Percentiles rank a stretch among this genome's conserved stretches.
Evolutionary conservation across 1,140 invertebrate species (phyloP).

Genomic region (Cephus cinctus): DNA sequence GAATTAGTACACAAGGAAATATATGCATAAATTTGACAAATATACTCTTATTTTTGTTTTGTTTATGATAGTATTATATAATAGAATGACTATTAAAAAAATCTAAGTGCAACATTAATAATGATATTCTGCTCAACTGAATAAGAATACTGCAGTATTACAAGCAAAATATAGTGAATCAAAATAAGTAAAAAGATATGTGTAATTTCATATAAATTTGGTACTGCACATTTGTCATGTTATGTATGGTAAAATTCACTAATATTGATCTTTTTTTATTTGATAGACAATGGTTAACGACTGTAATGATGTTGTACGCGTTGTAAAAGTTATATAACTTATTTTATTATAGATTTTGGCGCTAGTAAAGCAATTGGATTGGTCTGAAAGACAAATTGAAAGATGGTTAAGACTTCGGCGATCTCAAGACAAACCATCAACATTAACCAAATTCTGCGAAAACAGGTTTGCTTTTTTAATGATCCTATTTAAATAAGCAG

Average conservation of each 20-base stretch:
- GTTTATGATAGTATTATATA: no score
- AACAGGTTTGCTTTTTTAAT: slow-evolving; percentile 60
- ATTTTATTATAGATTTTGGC: slow-evolving; percentile 63
- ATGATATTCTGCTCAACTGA: no score
- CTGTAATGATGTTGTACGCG: background rate
- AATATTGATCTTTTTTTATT: slow-evolving; percentile 18
- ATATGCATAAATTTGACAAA: no score
- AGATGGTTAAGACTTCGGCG: slow-evolving; percentile 83
- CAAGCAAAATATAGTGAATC: background rate
- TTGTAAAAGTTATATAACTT: slow-evolving; percentile 10
- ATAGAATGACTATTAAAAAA: no score
- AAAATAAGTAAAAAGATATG: background rate
- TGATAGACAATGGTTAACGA: background rate
- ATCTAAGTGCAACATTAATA: no score
- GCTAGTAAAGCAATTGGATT: slow-evolving; percentile 83
- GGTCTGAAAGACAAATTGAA: slow-evolving; percentile 85
- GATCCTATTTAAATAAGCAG: background rate
- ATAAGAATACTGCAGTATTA: no score
- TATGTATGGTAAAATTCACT: no score
- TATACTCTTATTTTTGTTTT: no score
- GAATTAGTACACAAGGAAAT: no score
- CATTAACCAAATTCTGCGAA: slow-evolving; percentile 89
- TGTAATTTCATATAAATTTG: slow-evolving; percentile 4
- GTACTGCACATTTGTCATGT: slow-evolving; percentile 15
- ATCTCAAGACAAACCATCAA: slow-evolving; percentile 82